Evolutionary conservation across 2,888 invertebrate species (phyloP).

Genomic region (Luperina nickerlii): DNA sequence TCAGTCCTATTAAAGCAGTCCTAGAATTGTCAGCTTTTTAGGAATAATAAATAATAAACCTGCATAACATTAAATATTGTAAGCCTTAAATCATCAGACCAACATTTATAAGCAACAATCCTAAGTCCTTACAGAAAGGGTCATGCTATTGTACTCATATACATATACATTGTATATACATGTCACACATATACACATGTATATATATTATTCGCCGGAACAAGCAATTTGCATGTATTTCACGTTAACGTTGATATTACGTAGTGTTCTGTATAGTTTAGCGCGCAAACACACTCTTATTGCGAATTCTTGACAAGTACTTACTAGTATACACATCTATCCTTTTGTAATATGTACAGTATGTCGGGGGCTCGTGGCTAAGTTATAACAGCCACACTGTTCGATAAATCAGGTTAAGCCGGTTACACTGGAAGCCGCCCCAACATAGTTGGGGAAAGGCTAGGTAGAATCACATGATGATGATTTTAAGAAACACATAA

Average conservation of each 20-base stretch:
- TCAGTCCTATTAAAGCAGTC: neutral
- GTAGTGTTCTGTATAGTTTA: conserved; percentile 37
- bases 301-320: conserved; percentile 60
- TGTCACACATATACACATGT: neutral
- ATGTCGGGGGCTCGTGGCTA: too few species aligned
- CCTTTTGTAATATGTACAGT: neutral
- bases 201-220: conserved; percentile 29
- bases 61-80: too few species aligned
- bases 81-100: neutral
- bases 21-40: neutral
- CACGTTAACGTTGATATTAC: conserved; percentile 32
- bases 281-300: conserved; percentile 46
- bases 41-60: neutral
- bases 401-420: too few species aligned
- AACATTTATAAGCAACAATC: neutral
- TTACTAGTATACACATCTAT: conserved; percentile 7
- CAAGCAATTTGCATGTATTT: conserved; percentile 57
- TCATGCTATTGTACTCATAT: neutral
- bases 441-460: too few species aligned
- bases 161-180: neutral
- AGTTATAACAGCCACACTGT: too few species aligned
- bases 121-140: conserved; percentile 19
- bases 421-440: too few species aligned
- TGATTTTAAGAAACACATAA: too few species aligned
- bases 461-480: too few species aligned